Conservation (phyloP, 2,888 invertebrate genomes). For the Eudemis profundana region DNA sequence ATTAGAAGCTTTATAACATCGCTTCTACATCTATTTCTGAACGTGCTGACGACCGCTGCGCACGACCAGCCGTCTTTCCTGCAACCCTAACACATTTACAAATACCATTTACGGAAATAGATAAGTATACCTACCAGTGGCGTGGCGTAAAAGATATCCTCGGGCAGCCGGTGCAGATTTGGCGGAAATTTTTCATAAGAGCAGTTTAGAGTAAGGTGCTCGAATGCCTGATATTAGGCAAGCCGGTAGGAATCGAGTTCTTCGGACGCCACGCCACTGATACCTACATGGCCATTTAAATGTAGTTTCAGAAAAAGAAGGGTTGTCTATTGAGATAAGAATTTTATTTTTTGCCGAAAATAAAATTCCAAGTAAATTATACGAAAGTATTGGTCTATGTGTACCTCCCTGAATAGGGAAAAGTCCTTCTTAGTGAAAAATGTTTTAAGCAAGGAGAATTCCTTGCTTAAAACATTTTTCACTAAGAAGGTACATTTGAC, state of each 20-base stretch:
- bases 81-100: slow-evolving; percentile 27
- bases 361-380: not conserved
- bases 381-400: not conserved
- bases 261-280: no score
- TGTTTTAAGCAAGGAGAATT: not conserved
- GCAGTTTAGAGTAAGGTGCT: no score
- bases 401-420: no score
- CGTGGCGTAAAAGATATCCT: no score
- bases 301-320: not conserved
- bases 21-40: slow-evolving; percentile 72
- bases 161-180: no score
- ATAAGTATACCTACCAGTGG: slow-evolving; percentile 2
- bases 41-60: slow-evolving; percentile 72
- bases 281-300: not conserved
- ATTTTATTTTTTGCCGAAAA: not conserved
- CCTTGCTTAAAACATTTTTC: not conserved
- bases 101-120: slow-evolving; percentile 48
- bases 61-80: slow-evolving; percentile 47
- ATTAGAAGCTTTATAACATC: slow-evolving; percentile 59
- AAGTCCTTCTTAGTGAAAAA: no score
- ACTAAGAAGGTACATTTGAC: no score
- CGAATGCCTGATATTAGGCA: no score
- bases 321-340: not conserved
- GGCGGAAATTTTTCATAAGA: no score
- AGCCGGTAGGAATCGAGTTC: no score